A percentile compares a stretch with the other conserved stretches of the same genome.
phyloP scores from a whole-genome alignment of 2,797 vertebrate genomes.

The Catamblyrhynchus diadema region DNA sequence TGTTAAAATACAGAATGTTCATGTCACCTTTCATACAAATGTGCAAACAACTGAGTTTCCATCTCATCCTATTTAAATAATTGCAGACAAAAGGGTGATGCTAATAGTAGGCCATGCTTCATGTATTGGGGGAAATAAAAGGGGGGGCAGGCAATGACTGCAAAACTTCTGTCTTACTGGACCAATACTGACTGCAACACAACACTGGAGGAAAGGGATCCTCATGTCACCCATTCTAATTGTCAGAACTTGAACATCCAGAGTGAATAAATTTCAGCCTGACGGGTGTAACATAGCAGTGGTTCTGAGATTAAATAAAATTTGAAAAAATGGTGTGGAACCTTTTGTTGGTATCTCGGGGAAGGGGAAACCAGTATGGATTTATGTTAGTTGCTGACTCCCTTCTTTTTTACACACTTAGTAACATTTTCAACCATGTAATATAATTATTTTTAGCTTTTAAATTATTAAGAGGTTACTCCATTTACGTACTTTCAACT shows the following conservation, averaged over 20 bases:
- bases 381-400: neutral
- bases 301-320: conserved; percentile 35
- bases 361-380: neutral
- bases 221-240: neutral
- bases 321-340: neutral
- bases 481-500: neutral
- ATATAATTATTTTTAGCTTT: neutral
- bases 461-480: neutral
- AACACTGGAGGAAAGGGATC: neutral
- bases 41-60: neutral
- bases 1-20: conserved; percentile 14
- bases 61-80: neutral
- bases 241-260: neutral
- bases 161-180: neutral
- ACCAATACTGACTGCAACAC: neutral
- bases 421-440: neutral
- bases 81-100: neutral
- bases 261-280: neutral
- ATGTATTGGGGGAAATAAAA: neutral
- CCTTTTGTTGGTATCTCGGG: neutral
- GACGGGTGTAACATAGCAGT: conserved; percentile 1
- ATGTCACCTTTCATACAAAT: neutral
- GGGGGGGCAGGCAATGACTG: neutral
- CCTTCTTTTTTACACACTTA: neutral
- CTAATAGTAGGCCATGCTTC: neutral